Conservation (phyloP, 2,113 vertebrate genomes). For the Lampris megalopsis region DNA sequence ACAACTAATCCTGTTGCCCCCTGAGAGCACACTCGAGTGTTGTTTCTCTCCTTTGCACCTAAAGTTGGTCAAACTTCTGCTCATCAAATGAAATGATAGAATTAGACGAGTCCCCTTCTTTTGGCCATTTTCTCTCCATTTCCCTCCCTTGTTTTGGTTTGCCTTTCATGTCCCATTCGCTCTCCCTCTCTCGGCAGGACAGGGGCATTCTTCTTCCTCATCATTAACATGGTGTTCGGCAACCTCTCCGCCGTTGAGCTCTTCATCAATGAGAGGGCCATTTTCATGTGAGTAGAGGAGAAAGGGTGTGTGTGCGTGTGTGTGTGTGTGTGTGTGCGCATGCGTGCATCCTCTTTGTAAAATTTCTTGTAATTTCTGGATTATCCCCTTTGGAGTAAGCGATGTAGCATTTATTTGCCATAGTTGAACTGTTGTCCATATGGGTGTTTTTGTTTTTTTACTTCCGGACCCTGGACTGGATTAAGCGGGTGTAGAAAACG, state of each 20-base stretch:
- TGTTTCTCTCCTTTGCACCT: too few relatives aligned
- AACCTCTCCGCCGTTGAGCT: constrained; percentile 87
- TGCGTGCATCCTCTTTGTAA: background rate
- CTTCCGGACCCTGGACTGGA: too few relatives aligned
- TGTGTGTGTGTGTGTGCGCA: constrained; percentile 8
- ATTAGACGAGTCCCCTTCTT: background rate
- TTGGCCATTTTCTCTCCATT: background rate
- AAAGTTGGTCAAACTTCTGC: background rate
- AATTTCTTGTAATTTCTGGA: too few relatives aligned
- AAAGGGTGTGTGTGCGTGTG: background rate
- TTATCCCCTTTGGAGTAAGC: too few relatives aligned
- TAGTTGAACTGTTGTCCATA: too few relatives aligned
- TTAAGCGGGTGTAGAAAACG: too few relatives aligned
- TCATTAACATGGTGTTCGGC: constrained; percentile 87
- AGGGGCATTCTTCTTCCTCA: constrained; percentile 85
- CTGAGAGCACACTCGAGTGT: too few relatives aligned
- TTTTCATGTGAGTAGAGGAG: constrained; percentile 82
- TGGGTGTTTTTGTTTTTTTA: too few relatives aligned
- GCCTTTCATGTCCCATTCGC: constrained; percentile 12
- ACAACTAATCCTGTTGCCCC: too few relatives aligned
- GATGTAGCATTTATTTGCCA: too few relatives aligned
- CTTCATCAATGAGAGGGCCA: constrained; percentile 83
- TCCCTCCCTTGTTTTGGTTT: background rate
- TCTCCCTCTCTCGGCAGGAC: constrained; percentile 58
- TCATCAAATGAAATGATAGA: background rate